These are phyloP conservation scores for Anthopleura sola DNA, from an alignment of 64 coral and sea anemone species.

Conservation along the genomic window DNA sequence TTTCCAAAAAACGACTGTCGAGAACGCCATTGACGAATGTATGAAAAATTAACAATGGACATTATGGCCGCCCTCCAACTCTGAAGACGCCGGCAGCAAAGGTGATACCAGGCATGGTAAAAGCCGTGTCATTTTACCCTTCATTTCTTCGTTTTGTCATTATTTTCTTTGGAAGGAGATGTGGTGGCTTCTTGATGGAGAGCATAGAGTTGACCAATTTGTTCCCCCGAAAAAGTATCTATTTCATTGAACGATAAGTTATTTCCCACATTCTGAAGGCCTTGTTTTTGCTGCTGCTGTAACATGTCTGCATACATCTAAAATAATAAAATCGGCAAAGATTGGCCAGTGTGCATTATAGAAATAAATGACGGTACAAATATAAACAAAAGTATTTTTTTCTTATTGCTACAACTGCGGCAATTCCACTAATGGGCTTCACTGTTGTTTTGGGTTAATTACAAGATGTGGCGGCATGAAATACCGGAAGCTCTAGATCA, in stretches of 20 bases:
- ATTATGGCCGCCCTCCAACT: too few species aligned
- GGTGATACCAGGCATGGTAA: too few species aligned
- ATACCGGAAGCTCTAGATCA: too few species aligned
- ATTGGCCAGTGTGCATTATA: neutral
- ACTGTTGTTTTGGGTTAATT: too few species aligned
- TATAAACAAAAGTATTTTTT: neutral
- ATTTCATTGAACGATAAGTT: conserved; percentile 30
- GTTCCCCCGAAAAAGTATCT: conserved; percentile 23
- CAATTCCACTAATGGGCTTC: neutral
- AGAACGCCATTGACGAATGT: too few species aligned
- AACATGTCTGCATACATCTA: conserved; percentile 65
- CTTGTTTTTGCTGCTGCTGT: conserved; percentile 37
- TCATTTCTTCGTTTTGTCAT: neutral
- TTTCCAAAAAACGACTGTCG: too few species aligned
- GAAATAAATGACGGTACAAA: neutral
- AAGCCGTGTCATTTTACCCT: neutral
- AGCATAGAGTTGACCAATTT: conserved; percentile 38
- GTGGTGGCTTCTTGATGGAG: conserved; percentile 52
- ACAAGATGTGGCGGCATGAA: too few species aligned
- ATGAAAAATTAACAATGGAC: too few species aligned
- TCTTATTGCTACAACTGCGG: neutral
- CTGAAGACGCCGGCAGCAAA: too few species aligned
- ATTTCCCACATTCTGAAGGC: conserved; percentile 30
- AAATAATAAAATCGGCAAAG: neutral
- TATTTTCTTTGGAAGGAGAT: neutral